Percentiles rank a stretch among this genome's conserved stretches.
phyloP scores from a whole-genome alignment of 2,113 vertebrate species.

The Myrmecobius fasciatus region DNA sequence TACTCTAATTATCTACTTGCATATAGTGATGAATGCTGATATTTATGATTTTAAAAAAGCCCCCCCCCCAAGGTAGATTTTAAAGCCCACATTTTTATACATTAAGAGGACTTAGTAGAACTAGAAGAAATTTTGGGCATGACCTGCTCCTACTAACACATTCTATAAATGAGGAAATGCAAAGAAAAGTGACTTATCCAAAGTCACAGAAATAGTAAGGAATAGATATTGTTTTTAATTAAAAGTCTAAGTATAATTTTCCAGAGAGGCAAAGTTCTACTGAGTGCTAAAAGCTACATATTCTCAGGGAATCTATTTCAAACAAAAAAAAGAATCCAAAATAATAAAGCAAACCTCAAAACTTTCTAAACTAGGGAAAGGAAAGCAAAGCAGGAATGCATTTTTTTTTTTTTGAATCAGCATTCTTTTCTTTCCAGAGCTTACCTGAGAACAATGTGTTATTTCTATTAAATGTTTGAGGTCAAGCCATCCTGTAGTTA shows the following conservation, averaged over 20 bases:
- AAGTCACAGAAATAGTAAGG: background rate
- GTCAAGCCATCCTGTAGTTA: background rate
- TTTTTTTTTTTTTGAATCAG: background rate
- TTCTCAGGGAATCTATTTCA: background rate
- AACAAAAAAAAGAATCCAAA: background rate
- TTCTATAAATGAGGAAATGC: background rate
- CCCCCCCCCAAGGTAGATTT: conserved; percentile 54
- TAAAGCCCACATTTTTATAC: conserved; percentile 27
- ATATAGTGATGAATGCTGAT: conserved; percentile 72
- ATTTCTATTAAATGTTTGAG: background rate
- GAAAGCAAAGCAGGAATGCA: background rate
- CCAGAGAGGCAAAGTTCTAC: background rate
- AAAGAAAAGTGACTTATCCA: background rate
- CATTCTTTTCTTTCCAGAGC: background rate
- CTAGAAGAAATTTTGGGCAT: background rate
- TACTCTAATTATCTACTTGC: conserved; percentile 77
- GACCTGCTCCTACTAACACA: background rate
- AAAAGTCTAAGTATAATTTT: background rate
- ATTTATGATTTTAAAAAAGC: conserved; percentile 72
- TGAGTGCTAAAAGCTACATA: background rate
- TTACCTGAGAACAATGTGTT: background rate
- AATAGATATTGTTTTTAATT: background rate
- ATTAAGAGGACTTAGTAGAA: background rate
- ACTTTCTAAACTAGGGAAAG: background rate
- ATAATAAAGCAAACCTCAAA: background rate